phyloP scores from a whole-genome alignment of 2,797 vertebrate species.

The Microchirus variegatus region DNA sequence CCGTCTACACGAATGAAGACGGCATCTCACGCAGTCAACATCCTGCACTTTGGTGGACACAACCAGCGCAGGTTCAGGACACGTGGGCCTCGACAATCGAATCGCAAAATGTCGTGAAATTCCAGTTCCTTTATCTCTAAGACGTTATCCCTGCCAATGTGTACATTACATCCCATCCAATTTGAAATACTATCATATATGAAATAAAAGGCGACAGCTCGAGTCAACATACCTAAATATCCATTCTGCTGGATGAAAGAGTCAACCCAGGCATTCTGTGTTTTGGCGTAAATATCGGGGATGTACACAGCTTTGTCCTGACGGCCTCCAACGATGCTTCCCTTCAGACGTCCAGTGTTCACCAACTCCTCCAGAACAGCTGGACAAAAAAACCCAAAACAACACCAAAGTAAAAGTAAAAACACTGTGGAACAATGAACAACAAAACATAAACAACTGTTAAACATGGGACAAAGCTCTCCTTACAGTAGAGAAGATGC shows the following conservation, averaged over 20 bases:
- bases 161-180: too few relatives aligned
- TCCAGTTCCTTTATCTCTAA: too few relatives aligned
- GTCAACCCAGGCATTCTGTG: slow-evolving; percentile 95
- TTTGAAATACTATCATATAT: too few relatives aligned
- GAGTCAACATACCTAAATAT: slow-evolving; percentile 87
- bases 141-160: too few relatives aligned
- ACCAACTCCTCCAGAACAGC: slow-evolving; percentile 93
- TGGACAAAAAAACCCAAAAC: slow-evolving; percentile 54
- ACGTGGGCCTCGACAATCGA: too few relatives aligned
- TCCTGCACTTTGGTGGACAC: too few relatives aligned
- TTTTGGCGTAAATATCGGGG: slow-evolving; percentile 94
- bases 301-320: slow-evolving; percentile 95
- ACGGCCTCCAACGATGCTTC: slow-evolving; percentile 90
- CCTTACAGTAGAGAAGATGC: slow-evolving; percentile 96
- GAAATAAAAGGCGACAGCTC: background rate
- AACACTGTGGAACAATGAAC: background rate
- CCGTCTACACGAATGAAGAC: too few relatives aligned
- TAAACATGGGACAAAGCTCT: slow-evolving; percentile 31
- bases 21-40: too few relatives aligned
- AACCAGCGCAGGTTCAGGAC: too few relatives aligned
- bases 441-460: background rate
- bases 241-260: slow-evolving; percentile 96
- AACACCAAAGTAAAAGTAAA: background rate
- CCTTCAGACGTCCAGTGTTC: slow-evolving; percentile 87
- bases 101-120: too few relatives aligned